These are phyloP conservation scores for Melanotaenia pygmaea DNA, from an alignment of 2,797 vertebrate genomes.

Conservation along the genomic window DNA sequence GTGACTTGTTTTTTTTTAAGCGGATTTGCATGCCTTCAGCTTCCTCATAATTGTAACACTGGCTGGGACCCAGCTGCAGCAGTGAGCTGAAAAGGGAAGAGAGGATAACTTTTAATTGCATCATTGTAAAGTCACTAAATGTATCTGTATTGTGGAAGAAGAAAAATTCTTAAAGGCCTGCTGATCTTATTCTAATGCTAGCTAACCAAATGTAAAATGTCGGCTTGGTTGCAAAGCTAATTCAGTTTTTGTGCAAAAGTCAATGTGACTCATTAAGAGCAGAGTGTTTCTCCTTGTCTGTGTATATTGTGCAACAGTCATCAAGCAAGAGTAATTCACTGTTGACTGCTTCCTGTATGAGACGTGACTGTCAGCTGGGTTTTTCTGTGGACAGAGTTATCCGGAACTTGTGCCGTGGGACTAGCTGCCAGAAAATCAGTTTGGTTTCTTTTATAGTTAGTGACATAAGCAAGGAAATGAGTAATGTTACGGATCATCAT, in stretches of 20 bases:
- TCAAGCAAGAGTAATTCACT: conserved; percentile 24
- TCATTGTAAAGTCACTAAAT: conserved; percentile 10
- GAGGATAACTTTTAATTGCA: conserved; percentile 21
- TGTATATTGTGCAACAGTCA: conserved; percentile 29
- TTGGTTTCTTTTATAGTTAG: conserved; percentile 19
- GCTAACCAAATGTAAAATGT: conserved; percentile 10
- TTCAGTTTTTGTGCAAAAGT: background rate
- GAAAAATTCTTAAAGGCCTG: conserved; percentile 2
- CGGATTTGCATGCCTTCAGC: conserved; percentile 2
- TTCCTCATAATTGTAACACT: conserved; percentile 45
- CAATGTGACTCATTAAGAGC: background rate
- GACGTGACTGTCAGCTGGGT: conserved; percentile 67
- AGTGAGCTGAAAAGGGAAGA: conserved; percentile 40
- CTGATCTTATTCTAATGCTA: conserved; percentile 4
- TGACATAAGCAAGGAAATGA: conserved; percentile 68
- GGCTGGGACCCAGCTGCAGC: conserved; percentile 37
- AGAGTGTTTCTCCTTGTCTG: conserved; percentile 21
- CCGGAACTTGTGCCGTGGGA: conserved; percentile 43
- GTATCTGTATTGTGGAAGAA: conserved; percentile 2
- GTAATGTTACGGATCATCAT: conserved; percentile 46
- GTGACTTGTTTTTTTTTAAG: background rate
- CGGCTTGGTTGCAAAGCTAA: background rate
- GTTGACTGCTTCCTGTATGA: conserved; percentile 59
- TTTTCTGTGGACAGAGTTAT: conserved; percentile 59
- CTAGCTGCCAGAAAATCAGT: conserved; percentile 33